Evolutionary conservation across 92 coral and sea anemone genomes (phyloP).

Genomic region (Umimayanthus kanabou): DNA sequence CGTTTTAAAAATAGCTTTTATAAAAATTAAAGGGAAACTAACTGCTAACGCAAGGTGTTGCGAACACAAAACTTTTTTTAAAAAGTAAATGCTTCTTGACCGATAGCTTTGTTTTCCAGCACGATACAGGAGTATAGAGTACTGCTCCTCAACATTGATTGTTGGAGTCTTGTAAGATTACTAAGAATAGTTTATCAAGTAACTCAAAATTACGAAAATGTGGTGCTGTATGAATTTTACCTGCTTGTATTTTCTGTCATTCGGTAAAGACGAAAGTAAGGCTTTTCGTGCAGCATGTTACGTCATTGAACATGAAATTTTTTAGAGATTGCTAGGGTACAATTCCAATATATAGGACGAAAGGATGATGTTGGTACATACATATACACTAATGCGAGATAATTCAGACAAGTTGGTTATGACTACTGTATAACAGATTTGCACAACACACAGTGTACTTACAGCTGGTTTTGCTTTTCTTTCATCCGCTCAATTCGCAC

Average conservation of each 20-base stretch:
- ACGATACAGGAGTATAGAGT: not conserved
- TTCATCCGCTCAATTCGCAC: not conserved
- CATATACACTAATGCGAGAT: too few species aligned
- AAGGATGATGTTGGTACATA: too few species aligned
- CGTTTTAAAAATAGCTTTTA: too few species aligned
- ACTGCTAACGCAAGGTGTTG: not conserved
- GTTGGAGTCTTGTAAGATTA: not conserved
- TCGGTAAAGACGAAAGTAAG: not conserved
- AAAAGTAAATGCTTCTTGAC: not conserved
- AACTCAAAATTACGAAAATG: too few species aligned
- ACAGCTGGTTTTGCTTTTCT: not conserved
- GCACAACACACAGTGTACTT: not conserved
- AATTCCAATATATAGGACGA: not conserved
- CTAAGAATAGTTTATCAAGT: too few species aligned
- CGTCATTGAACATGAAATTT: not conserved
- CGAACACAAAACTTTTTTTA: too few species aligned
- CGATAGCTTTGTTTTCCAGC: not conserved
- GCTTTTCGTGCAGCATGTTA: not conserved
- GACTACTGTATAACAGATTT: not conserved
- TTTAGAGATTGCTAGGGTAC: not conserved
- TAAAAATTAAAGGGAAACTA: not conserved
- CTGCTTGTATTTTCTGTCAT: not conserved
- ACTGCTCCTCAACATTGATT: not conserved
- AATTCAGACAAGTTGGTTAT: too few species aligned
- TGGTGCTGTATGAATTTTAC: not conserved